Conservation (phyloP, 2,797 vertebrate genomes). For the Varecia variegata region DNA sequence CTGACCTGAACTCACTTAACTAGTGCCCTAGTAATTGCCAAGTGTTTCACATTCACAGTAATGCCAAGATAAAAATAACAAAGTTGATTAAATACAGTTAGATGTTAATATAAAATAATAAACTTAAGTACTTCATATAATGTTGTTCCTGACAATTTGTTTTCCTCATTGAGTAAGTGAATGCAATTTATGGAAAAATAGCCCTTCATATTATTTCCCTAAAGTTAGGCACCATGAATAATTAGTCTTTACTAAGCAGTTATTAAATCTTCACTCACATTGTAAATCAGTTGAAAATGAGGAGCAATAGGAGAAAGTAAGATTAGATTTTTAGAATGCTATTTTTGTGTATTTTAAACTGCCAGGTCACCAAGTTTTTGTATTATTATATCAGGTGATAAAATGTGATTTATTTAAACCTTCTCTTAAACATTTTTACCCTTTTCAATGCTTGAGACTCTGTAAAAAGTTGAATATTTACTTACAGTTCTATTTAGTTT, state of each 20-base stretch:
- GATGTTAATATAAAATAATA: slow-evolving; percentile 53
- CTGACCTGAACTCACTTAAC: slow-evolving; percentile 72
- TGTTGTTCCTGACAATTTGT: slow-evolving; percentile 37
- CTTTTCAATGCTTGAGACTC: slow-evolving; percentile 19
- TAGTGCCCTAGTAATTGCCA: slow-evolving; percentile 46
- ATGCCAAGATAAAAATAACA: slow-evolving; percentile 39
- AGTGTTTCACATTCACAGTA: neutral
- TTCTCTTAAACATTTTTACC: slow-evolving; percentile 70
- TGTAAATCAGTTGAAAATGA: slow-evolving; percentile 54
- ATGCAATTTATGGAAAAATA: slow-evolving; percentile 68
- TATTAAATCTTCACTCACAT: neutral
- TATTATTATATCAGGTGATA: slow-evolving; percentile 42
- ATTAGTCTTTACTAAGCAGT: slow-evolving; percentile 65
- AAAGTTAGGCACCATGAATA: slow-evolving; percentile 62
- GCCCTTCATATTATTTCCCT: slow-evolving; percentile 49
- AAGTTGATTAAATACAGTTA: slow-evolving; percentile 44
- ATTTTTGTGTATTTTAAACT: slow-evolving; percentile 20
- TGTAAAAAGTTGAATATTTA: slow-evolving; percentile 54
- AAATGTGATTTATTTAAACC: slow-evolving; percentile 76
- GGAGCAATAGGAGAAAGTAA: slow-evolving; percentile 34
- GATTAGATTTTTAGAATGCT: slow-evolving; percentile 43
- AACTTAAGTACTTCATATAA: slow-evolving; percentile 43
- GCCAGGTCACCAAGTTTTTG: slow-evolving; percentile 43
- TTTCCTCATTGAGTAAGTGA: slow-evolving; percentile 46
- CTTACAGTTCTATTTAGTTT: slow-evolving; percentile 28